Evolutionary conservation across 2,797 vertebrate genomes (phyloP), one percentile per base, ranked within the genome.

Genomic region (Sebastes kiyomatsui): DNA sequence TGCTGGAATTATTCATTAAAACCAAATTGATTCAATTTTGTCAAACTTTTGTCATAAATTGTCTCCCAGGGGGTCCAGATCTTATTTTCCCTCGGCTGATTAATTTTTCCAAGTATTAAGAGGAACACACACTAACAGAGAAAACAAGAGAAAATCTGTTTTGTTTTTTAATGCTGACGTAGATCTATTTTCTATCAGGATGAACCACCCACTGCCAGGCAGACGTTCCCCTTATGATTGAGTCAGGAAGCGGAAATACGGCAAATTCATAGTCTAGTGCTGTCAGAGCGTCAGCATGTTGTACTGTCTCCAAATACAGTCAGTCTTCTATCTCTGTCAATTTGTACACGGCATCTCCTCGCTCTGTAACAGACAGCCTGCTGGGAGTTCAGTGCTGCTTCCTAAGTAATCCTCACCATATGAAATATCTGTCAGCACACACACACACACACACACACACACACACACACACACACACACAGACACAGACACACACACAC

Each of bases 341-440:
- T 84, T 64, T 72, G 65, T 64, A 69, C 80, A 38, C 5, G 0
- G 42, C 80, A n/a, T 83, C 71, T 76, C 68, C 28, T 67, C 7
- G 7, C 77, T 82, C 11, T 66, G 20, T 73, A 55, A 82, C 80
- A 80, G 75, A 70, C 72, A 71, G 66, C 62, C 87, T 83, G 71
- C 85, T 87, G 85, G 72, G 83, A 87, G 75, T 33, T 85, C 73
- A 87, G 52, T 77, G 81, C 78, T 79, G 83, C 85, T 75, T 82
- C 59, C 49, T 32, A 18, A 72, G 75, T 93, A 92, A 92, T 94
- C 90, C 83, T 75, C 82, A 69, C 65, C 80, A 85, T 87, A 92
- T 93, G 83, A 92, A 87, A 82, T 87, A 82, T 90, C 78, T 76
- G 75, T 78, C 74, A 68, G n/a, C 14, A 3, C 54, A 1, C 66